These are phyloP conservation scores for Clarias fuscus DNA, from an alignment of 2,797 vertebrate species.

Conservation along the genomic window DNA sequence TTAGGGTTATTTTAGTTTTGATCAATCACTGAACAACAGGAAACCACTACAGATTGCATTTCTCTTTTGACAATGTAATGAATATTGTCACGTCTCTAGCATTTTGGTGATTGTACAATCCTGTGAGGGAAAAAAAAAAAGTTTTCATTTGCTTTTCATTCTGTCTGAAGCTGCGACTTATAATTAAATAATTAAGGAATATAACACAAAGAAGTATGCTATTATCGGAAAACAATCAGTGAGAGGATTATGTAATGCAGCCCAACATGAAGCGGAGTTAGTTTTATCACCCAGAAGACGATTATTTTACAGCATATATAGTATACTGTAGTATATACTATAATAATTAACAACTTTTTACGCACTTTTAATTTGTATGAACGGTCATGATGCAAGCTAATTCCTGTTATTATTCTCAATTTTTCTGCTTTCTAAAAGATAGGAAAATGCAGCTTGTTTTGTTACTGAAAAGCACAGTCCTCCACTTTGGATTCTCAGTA, in stretches of 20 bases:
- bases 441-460: background rate
- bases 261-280: no score
- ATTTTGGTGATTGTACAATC: constrained; percentile 26
- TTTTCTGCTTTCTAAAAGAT: background rate
- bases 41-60: constrained; percentile 22
- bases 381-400: background rate
- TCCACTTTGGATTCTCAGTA: background rate
- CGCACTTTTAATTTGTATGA: background rate
- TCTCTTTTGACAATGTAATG: constrained; percentile 17
- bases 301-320: background rate
- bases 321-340: no score
- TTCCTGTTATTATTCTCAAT: background rate
- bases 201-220: background rate
- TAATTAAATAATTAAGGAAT: background rate
- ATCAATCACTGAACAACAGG: constrained; percentile 33
- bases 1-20: constrained; percentile 34
- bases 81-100: constrained; percentile 18
- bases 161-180: constrained; percentile 30
- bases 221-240: background rate
- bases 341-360: background rate
- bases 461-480: background rate
- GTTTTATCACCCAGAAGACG: background rate
- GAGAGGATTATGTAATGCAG: background rate
- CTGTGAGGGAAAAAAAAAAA: constrained; percentile 8
- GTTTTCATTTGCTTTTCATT: constrained; percentile 12